Percentiles rank a stretch among this genome's conserved stretches.
Conservation (phyloP, 2,113 vertebrate species). For the Protobothrops flavoviridis region DNA sequence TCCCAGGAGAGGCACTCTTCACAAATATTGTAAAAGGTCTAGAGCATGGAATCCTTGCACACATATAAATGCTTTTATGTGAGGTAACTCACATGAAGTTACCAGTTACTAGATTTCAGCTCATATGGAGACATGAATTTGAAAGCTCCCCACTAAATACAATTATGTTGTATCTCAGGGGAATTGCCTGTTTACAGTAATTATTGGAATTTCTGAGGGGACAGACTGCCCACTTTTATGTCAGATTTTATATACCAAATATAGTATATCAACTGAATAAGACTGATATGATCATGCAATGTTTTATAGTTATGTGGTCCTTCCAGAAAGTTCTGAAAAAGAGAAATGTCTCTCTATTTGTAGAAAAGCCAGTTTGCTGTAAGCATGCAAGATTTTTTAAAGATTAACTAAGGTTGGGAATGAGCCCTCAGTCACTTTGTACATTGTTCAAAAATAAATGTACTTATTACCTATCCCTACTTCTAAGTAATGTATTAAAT, state of each 20-base stretch:
- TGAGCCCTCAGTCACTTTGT: neutral
- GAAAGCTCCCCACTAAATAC: neutral
- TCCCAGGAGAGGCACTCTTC: neutral
- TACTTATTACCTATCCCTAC: neutral
- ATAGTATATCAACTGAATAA: neutral
- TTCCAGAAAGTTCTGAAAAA: neutral
- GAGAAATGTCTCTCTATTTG: neutral
- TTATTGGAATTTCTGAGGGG: neutral
- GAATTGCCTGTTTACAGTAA: neutral
- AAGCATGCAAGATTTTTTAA: neutral
- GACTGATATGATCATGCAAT: neutral
- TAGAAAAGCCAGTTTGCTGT: neutral
- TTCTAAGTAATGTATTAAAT: neutral
- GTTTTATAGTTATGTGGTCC: neutral
- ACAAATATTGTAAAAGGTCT: neutral
- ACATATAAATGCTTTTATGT: neutral
- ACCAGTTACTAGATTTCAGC: neutral
- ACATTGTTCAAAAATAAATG: neutral
- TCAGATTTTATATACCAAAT: neutral
- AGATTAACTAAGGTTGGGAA: neutral
- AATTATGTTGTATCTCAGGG: neutral
- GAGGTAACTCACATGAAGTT: neutral
- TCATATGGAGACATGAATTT: neutral
- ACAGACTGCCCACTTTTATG: neutral
- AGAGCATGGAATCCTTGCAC: neutral